Evolutionary conservation across 2,888 invertebrate genomes (phyloP).

Genomic region (Gasteruption jaculator): DNA sequence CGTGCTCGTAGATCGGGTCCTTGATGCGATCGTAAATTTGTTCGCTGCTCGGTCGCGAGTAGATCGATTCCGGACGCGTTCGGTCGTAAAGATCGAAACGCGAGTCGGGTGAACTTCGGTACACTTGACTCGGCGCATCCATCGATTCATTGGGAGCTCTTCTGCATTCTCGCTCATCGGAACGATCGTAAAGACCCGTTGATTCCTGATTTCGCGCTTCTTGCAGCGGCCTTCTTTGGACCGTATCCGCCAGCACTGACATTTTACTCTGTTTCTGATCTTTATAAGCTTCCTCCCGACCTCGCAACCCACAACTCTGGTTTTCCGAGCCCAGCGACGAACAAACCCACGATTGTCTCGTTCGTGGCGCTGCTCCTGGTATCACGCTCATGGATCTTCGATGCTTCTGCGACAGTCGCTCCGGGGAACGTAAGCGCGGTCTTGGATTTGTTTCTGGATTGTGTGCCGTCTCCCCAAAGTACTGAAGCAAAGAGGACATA

Average conservation of each 20-base stretch:
- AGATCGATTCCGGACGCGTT: conserved; percentile 51
- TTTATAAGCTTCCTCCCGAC: conserved; percentile 18
- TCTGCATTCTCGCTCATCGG: conserved; percentile 13
- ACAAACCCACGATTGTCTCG: conserved; percentile 52
- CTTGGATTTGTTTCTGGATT: conserved; percentile 82
- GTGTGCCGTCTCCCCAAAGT: conserved; percentile 86
- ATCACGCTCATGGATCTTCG: conserved; percentile 54
- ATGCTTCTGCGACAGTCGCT: conserved; percentile 53
- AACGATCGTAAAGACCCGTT: conserved; percentile 23
- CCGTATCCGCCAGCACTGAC: conserved; percentile 9
- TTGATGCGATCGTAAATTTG: conserved; percentile 45
- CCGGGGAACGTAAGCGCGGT: conserved; percentile 50
- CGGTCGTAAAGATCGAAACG: conserved; percentile 39
- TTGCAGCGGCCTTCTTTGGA: conserved; percentile 22
- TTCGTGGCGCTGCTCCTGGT: conserved; percentile 35
- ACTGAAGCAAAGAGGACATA: conserved; percentile 56
- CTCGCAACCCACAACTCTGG: conserved; percentile 16
- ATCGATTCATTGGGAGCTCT: too few relatives aligned
- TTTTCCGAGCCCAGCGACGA: conserved; percentile 33
- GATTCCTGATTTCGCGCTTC: conserved; percentile 21
- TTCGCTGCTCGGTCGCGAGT: conserved; percentile 51
- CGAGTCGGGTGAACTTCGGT: conserved; percentile 21
- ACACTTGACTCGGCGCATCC: conserved; percentile 16
- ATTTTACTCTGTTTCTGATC: conserved; percentile 19
- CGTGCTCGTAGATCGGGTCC: conserved; percentile 46